Percentiles rank a stretch among this genome's conserved stretches.
Conservation (phyloP, 2,797 vertebrate genomes). For the Lagodon rhomboides region DNA sequence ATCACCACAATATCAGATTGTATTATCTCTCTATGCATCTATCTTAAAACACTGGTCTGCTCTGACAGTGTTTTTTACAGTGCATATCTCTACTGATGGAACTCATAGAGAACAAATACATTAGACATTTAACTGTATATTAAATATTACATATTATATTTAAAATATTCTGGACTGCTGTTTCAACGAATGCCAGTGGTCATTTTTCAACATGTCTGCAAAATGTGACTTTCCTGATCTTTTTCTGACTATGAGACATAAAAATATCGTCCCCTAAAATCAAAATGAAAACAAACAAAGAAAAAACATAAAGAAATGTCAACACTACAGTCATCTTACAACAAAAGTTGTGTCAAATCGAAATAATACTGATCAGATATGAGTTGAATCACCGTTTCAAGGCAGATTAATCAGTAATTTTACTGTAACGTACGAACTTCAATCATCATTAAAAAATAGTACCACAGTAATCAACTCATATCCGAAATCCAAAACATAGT, state of each 20-base stretch:
- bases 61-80: background rate
- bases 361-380: conserved; percentile 40
- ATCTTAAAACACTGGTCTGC: background rate
- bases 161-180: background rate
- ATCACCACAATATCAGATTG: no score
- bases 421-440: background rate
- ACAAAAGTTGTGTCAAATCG: conserved; percentile 6
- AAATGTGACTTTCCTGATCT: background rate
- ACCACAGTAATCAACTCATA: conserved; percentile 34
- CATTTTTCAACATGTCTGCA: background rate
- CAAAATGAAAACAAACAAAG: conserved; percentile 22
- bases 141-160: background rate
- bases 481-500: conserved; percentile 25
- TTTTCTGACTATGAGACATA: background rate
- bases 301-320: conserved; percentile 46
- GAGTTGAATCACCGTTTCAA: conserved; percentile 27
- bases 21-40: no score
- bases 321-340: conserved; percentile 26
- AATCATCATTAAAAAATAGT: background rate
- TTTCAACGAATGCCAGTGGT: background rate
- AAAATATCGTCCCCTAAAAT: conserved; percentile 2
- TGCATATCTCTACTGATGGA: background rate
- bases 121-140: background rate
- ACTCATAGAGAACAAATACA: background rate
- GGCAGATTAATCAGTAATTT: background rate